These are phyloP conservation scores for Notolabrus celidotus DNA, from an alignment of 2,797 vertebrate genomes.

Conservation along the genomic window DNA sequence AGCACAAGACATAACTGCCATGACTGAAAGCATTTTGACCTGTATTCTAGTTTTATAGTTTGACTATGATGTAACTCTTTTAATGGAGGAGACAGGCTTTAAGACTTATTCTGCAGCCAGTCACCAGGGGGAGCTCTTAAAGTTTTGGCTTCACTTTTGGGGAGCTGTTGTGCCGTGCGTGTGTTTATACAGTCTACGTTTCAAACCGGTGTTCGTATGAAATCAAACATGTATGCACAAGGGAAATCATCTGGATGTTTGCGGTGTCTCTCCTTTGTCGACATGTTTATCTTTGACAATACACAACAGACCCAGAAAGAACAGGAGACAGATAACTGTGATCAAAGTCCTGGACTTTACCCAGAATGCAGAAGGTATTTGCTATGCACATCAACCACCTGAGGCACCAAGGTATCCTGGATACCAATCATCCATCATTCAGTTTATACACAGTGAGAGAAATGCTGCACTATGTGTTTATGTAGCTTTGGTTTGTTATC, in stretches of 20 bases:
- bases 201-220: slow-evolving; percentile 12
- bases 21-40: too few relatives aligned
- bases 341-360: slow-evolving; percentile 33
- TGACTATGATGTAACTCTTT: too few relatives aligned
- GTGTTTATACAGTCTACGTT: slow-evolving; percentile 4
- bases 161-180: too few relatives aligned
- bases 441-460: slow-evolving; percentile 20
- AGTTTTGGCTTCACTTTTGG: too few relatives aligned
- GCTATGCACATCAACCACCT: slow-evolving; percentile 49
- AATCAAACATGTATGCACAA: slow-evolving; percentile 42
- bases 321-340: slow-evolving; percentile 23
- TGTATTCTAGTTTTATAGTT: too few relatives aligned
- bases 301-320: slow-evolving; percentile 36
- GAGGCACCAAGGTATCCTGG: slow-evolving; percentile 40
- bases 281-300: slow-evolving; percentile 31
- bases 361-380: slow-evolving; percentile 49
- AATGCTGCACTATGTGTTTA: slow-evolving; percentile 14
- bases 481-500: background rate
- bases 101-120: too few relatives aligned
- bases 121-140: too few relatives aligned
- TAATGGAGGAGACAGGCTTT: too few relatives aligned
- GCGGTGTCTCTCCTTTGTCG: slow-evolving; percentile 22
- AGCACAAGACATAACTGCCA: too few relatives aligned
- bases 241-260: slow-evolving; percentile 42
- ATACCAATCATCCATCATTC: slow-evolving; percentile 46